Conservation (phyloP, 2,113 vertebrate species). For the Plestiodon gilberti region DNA sequence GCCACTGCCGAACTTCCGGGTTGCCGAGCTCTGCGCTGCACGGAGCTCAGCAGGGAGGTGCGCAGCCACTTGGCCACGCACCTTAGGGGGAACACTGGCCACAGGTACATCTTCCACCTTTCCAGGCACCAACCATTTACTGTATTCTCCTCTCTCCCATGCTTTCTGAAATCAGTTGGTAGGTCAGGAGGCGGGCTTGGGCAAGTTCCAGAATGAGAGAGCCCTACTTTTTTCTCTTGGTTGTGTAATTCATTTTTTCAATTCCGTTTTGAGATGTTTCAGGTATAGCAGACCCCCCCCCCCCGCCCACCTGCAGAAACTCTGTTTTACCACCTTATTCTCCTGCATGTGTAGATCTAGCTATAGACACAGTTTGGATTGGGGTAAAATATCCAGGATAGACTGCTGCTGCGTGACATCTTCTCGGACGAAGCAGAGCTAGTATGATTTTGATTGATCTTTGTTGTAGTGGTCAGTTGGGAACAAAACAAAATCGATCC, state of each 20-base stretch:
- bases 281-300: background rate
- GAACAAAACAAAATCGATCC: background rate
- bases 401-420: background rate
- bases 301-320: background rate
- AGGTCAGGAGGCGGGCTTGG: background rate
- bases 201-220: background rate
- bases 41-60: too few relatives aligned
- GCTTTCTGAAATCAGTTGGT: background rate
- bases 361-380: background rate
- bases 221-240: background rate
- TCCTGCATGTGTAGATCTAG: background rate
- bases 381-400: background rate
- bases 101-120: too few relatives aligned
- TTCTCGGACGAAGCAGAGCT: background rate
- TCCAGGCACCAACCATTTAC: background rate
- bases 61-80: too few relatives aligned
- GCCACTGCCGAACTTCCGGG: too few relatives aligned
- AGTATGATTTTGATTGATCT: constrained; percentile 15
- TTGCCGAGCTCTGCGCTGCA: too few relatives aligned
- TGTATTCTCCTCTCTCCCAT: background rate
- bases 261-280: background rate
- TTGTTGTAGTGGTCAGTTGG: background rate
- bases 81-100: too few relatives aligned
- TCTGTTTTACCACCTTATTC: background rate
- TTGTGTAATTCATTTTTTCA: background rate